Conservation (phyloP, 1,140 invertebrate species). For the Megalonaias nervosa region DNA sequence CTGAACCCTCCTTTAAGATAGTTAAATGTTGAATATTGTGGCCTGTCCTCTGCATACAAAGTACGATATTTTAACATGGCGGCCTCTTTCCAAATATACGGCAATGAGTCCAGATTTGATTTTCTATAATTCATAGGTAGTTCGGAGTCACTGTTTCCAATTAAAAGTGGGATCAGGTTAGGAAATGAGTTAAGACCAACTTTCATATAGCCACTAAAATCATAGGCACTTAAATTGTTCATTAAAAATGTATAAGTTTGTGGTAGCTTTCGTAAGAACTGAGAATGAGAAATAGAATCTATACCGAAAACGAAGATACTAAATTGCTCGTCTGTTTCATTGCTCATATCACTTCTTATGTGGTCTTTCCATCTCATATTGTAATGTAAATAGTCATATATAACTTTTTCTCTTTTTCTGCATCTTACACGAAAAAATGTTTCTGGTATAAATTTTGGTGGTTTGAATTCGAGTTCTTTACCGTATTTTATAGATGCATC, state of each 20-base stretch:
- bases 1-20: constrained; percentile 85
- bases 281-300: constrained; percentile 41
- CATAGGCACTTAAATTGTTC: constrained; percentile 76
- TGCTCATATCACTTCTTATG: not conserved
- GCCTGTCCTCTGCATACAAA: constrained; percentile 84
- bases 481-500: not conserved
- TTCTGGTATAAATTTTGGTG: constrained; percentile 14
- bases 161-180: constrained; percentile 82
- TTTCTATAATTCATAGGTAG: not conserved
- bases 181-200: constrained; percentile 88
- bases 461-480: not conserved
- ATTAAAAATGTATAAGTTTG: constrained; percentile 40
- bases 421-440: constrained; percentile 18
- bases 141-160: constrained; percentile 70
- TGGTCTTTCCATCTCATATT: constrained; percentile 17
- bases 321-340: constrained; percentile 14
- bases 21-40: constrained; percentile 85
- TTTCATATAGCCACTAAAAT: constrained; percentile 86
- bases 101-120: constrained; percentile 25
- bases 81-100: constrained; percentile 66
- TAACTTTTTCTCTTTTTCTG: not conserved
- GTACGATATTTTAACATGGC: constrained; percentile 81
- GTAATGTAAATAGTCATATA: constrained; percentile 23
- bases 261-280: constrained; percentile 35
- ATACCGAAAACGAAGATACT: constrained; percentile 37